Conservation (phyloP, 2,797 vertebrate genomes). For the Pseudocheirus occidentalis region DNA sequence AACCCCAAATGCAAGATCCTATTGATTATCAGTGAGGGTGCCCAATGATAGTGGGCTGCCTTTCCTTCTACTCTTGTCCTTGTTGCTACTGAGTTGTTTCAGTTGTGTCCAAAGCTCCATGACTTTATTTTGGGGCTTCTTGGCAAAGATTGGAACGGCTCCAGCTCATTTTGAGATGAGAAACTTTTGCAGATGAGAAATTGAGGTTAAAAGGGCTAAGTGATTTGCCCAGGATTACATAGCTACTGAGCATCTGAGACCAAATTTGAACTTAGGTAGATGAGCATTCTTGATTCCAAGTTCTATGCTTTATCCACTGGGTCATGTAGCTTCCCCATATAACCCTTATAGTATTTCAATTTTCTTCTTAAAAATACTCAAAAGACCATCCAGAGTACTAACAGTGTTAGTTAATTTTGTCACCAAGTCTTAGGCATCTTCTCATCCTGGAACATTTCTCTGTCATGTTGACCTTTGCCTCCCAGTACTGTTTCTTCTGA, state of each 20-base stretch:
- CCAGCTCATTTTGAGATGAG: background rate
- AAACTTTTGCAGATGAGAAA: background rate
- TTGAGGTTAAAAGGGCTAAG: background rate
- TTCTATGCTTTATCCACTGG: background rate
- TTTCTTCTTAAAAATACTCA: background rate
- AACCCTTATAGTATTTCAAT: background rate
- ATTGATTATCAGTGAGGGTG: background rate
- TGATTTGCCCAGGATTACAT: background rate
- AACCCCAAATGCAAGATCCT: background rate
- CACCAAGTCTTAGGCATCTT: background rate
- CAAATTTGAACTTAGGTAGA: background rate
- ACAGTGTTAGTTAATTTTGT: background rate
- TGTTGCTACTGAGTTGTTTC: background rate
- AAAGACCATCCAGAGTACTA: background rate
- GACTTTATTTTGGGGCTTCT: background rate
- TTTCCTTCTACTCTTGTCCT: background rate
- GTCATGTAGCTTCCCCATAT: background rate
- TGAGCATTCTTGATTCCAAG: background rate
- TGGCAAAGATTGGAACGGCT: background rate
- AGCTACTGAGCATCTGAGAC: background rate
- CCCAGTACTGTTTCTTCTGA: background rate
- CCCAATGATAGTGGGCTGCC: background rate
- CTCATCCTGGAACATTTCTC: background rate
- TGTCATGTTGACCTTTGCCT: background rate
- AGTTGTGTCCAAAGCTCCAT: background rate